Evolutionary conservation across 2,113 vertebrate species (phyloP), one percentile per base, ranked within the genome.

Genomic region (Plecturocebus donacophilus): DNA sequence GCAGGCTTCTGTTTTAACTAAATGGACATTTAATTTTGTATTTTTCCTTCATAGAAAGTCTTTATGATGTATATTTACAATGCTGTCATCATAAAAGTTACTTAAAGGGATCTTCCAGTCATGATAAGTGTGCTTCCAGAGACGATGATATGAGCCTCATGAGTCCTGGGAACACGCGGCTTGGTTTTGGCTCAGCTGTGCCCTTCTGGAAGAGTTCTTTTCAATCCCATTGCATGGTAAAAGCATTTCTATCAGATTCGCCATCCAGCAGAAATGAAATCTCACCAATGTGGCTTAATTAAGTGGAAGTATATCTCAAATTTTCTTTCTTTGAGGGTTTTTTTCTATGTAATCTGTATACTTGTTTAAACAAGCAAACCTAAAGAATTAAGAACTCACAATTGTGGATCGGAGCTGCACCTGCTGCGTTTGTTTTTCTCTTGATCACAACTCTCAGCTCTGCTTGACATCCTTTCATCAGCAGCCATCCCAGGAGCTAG

Each of bases 21-120:
- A 97, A 90, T 47, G 58, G 80, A 96, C 83, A 94, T 98, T 88
- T 79, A 93, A 89, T 96, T 96, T 77, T 93, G 95, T 40, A 8
- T 11, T 80, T 94, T 94, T 75, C 80, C 95, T 97, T 83, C 79
- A 38, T 77, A 89, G 80, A 91, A 94, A 89, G 82, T 0, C 87
- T 94, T 90, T 83, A 82, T 87, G 58, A 80, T 76, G 30, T 30
- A 70, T 77, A 87, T 71, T 97, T 97, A 97, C 84, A 75, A 90
- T 56, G 38, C 47, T 7, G n/a, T 75, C 94, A 96, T 95, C 90
- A 86, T 75, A 95, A 97, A 96, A 97, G 93, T 73, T 70, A 79
- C 70, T 91, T 92, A 64, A 47, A 61, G 90, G 20, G 21, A 76
- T 90, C 76, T 38, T 25, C 8, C 64, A 82, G 77, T 83, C 85